Evolutionary conservation across 1,140 invertebrate genomes (phyloP).

Genomic region (Solenopsis invicta): DNA sequence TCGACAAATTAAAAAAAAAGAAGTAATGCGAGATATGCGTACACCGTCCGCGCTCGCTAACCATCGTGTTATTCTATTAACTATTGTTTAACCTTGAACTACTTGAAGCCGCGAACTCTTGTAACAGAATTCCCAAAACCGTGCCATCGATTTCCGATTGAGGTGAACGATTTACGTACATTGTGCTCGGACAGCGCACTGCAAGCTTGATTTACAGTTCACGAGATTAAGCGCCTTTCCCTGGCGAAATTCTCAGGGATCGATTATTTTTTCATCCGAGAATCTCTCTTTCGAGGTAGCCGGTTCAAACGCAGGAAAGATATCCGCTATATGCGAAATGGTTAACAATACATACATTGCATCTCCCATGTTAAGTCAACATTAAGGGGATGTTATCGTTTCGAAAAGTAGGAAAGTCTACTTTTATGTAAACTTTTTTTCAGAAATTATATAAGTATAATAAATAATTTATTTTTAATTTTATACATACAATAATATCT

Average conservation of each 20-base stretch:
- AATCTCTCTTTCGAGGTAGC: background rate
- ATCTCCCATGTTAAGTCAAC: background rate
- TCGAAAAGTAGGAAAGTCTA: too few species aligned
- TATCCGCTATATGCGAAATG: background rate
- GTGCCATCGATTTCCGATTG: conserved; percentile 56
- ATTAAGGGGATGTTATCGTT: too few species aligned
- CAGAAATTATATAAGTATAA: too few species aligned
- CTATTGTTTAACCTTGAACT: conserved; percentile 59
- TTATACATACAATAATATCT: too few species aligned
- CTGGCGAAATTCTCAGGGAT: conserved; percentile 10
- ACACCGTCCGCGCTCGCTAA: background rate
- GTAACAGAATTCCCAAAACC: conserved; percentile 54
- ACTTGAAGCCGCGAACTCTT: conserved; percentile 41
- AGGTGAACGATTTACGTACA: conserved; percentile 56
- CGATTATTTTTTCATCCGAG: conserved; percentile 53
- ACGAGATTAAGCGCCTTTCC: conserved; percentile 42
- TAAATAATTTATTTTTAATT: too few species aligned
- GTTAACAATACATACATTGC: background rate
- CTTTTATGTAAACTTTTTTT: too few species aligned
- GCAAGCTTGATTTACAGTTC: conserved; percentile 50
- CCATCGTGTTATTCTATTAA: conserved; percentile 1
- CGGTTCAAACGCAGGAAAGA: background rate
- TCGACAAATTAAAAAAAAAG: conserved; percentile 4
- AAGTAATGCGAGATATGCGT: background rate
- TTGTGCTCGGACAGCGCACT: conserved; percentile 11